Conservation (phyloP, 2,113 vertebrate genomes). For the Boleophthalmus pectinirostris region DNA sequence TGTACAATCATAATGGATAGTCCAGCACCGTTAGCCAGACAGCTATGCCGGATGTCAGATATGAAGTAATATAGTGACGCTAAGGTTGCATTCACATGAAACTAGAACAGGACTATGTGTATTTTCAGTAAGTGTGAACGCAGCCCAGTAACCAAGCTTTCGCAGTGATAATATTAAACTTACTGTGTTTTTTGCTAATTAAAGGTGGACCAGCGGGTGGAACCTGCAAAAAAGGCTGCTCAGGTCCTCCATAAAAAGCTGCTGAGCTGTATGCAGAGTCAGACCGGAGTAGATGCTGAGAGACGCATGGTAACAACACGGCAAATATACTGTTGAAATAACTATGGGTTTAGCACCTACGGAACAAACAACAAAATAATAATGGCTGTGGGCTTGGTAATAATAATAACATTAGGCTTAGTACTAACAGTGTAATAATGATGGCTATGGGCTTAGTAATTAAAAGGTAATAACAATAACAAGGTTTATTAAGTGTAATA, state of each 20-base stretch:
- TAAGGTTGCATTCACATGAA: not conserved
- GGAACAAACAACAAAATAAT: too few relatives aligned
- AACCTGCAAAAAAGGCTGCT: constrained; percentile 87
- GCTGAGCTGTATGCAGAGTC: constrained; percentile 89
- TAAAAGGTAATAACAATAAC: too few relatives aligned
- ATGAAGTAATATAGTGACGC: not conserved
- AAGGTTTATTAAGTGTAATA: too few relatives aligned
- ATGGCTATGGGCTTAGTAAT: too few relatives aligned
- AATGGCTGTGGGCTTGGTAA: too few relatives aligned
- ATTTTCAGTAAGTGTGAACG: not conserved
- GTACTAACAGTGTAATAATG: too few relatives aligned
- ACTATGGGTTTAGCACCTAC: not conserved
- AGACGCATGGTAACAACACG: constrained; percentile 83
- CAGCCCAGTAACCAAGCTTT: too few relatives aligned
- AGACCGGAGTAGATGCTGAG: constrained; percentile 85
- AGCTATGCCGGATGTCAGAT: not conserved
- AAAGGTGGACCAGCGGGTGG: constrained; percentile 94
- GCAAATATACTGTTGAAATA: not conserved
- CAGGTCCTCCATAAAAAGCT: constrained; percentile 92
- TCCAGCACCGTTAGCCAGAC: not conserved
- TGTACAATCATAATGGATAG: not conserved
- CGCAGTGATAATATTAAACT: too few relatives aligned
- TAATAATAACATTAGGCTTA: too few relatives aligned
- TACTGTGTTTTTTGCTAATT: not conserved
- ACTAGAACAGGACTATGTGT: not conserved